Percentiles rank a stretch among this genome's conserved stretches.
phyloP scores from a whole-genome alignment of 2,888 invertebrate species.

The Pyrochroa serraticornis region DNA sequence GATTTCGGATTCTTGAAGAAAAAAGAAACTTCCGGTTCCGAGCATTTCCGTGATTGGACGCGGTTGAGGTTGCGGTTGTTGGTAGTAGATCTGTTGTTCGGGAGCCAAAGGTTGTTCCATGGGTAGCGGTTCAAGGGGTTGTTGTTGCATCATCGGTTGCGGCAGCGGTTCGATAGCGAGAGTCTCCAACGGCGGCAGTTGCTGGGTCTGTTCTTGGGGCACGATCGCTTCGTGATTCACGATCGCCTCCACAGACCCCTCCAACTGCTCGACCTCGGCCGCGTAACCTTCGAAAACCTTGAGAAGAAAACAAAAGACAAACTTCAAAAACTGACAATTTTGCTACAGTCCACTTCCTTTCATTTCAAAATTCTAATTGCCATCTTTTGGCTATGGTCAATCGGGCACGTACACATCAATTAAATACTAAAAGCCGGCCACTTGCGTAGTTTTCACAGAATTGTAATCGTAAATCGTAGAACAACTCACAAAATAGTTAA shows the following conservation, averaged over 20 bases:
- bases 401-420: no score
- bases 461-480: no score
- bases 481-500: no score
- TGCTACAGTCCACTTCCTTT: no score
- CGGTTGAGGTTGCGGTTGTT: slow-evolving; percentile 59
- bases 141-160: slow-evolving; percentile 63
- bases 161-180: slow-evolving; percentile 56
- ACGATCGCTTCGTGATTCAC: slow-evolving; percentile 23
- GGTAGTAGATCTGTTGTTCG: slow-evolving; percentile 58
- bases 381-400: no score
- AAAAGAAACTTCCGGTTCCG: slow-evolving; percentile 78
- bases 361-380: no score
- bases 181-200: slow-evolving; percentile 52
- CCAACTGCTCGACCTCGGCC: slow-evolving; percentile 28
- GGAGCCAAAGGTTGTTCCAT: slow-evolving; percentile 41
- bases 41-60: slow-evolving; percentile 78
- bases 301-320: not conserved
- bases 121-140: slow-evolving; percentile 59
- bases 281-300: slow-evolving; percentile 33
- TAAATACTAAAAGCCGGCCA: no score
- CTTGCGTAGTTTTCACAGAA: no score
- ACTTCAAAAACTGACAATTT: not conserved
- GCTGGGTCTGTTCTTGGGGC: slow-evolving; percentile 33
- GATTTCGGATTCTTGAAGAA: slow-evolving; percentile 86
- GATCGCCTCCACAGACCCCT: slow-evolving; percentile 18